Evolutionary conservation across 1,140 invertebrate genomes (phyloP), one percentile per base, ranked within the genome.

Genomic region (Lucilia cuprina): DNA sequence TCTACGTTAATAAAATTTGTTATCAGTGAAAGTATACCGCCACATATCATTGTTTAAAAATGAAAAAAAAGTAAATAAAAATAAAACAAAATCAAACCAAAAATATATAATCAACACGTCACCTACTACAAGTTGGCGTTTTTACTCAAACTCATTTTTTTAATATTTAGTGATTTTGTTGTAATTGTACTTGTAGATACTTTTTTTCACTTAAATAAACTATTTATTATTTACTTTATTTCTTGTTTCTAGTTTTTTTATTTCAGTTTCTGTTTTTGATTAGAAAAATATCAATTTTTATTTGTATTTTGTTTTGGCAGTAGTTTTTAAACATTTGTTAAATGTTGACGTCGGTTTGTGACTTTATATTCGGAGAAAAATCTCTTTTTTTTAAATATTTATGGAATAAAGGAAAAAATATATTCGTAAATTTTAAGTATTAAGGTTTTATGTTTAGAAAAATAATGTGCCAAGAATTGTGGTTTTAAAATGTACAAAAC

Each of bases 11-110:
- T 34, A 21, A 49, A 50, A 50, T 80, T 80, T 49, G 1, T 80
- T 80, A 80, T 80, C 77, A 80, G 77, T 80, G 77, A 80, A 80
- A 80, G 77, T 80, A 49, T 30, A 25, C 70, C 7, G 70, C 70
- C 70, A 25, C 25, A 34, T 35, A 77, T 35, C 34, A 30, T 35
- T 30, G 19, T 17, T 41, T 14, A 77, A 78, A 60, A n/a, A 19
- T 47, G 19, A 49, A 21, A 49, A 21, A 47, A 80, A 50, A 80
- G 13, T 9, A 80, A 49, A 35, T 14, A 5, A 78, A 49, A 78
- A 47, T 7, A 35, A 77, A 77, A 14, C 10, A 13, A 17, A 41
- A n/a, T 4, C 25, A 77, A 35, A 70, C 19, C 65, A 25, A 80
- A 80, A 50, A 80, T 50, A 41, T 41, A 47, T 41, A 12, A 14